These are phyloP conservation scores for Sicus ferrugineus DNA, from an alignment of 2,888 invertebrate species.

Conservation along the genomic window DNA sequence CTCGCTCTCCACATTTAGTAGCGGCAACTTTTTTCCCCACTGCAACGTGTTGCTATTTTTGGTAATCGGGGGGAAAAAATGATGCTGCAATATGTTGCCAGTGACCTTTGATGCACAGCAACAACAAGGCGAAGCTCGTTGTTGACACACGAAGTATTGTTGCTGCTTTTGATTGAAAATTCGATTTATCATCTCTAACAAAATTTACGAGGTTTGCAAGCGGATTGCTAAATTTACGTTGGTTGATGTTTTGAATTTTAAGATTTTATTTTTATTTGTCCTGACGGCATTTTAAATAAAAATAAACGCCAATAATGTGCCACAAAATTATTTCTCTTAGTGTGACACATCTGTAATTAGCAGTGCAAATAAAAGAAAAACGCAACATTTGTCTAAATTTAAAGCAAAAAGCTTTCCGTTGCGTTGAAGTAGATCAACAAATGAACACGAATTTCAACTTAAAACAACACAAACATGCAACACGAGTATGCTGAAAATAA, in stretches of 20 bases:
- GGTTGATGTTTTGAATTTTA: too few relatives aligned
- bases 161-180: constrained; percentile 5
- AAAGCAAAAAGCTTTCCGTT: not conserved
- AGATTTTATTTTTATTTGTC: too few relatives aligned
- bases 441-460: not conserved
- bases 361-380: too few relatives aligned
- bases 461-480: not conserved
- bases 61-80: constrained; percentile 11
- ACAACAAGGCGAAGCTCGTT: not conserved
- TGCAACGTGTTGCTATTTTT: constrained; percentile 15
- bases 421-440: not conserved
- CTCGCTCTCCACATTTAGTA: not conserved
- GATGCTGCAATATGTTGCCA: not conserved
- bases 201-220: too few relatives aligned
- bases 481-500: not conserved
- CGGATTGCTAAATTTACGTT: too few relatives aligned
- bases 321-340: too few relatives aligned
- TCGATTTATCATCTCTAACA: constrained; percentile 4
- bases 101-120: constrained; percentile 9
- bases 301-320: too few relatives aligned
- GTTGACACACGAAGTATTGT: not conserved
- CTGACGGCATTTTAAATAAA: too few relatives aligned
- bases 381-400: not conserved
- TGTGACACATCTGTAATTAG: too few relatives aligned
- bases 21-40: not conserved